Conservation (phyloP, 2,888 invertebrate genomes). For the Dolichomitus sp. region DNA sequence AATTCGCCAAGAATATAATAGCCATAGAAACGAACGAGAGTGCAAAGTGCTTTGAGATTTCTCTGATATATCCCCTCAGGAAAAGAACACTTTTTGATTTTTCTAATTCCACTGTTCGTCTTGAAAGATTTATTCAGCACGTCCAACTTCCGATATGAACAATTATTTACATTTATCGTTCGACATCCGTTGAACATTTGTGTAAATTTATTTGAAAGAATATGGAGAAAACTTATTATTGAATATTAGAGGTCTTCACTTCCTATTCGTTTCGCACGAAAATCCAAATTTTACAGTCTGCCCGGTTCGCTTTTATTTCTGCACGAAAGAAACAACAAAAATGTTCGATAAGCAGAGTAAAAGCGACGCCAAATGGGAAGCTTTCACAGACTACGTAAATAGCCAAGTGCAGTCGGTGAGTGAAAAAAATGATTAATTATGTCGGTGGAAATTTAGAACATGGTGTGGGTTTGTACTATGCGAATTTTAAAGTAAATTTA, state of each 20-base stretch:
- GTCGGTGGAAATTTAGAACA: neutral
- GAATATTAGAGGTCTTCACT: no score
- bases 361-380: slow-evolving; percentile 90
- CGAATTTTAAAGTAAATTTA: no score
- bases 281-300: no score
- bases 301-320: no score
- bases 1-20: slow-evolving; percentile 44
- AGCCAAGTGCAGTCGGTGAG: slow-evolving; percentile 87
- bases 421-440: neutral
- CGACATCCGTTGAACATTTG: neutral
- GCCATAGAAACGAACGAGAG: slow-evolving; percentile 27
- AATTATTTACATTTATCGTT: neutral
- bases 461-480: no score
- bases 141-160: neutral
- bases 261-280: no score
- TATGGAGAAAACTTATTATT: neutral
- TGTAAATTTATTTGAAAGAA: neutral
- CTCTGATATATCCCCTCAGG: slow-evolving; percentile 6
- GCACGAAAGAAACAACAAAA: no score
- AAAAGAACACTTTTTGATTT: neutral
- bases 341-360: slow-evolving; percentile 86
- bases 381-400: slow-evolving; percentile 88
- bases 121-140: slow-evolving; percentile 10
- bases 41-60: slow-evolving; percentile 29
- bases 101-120: neutral